These are phyloP conservation scores for Eurytoma adleriae DNA, from an alignment of 2,888 invertebrate genomes.

Conservation along the genomic window DNA sequence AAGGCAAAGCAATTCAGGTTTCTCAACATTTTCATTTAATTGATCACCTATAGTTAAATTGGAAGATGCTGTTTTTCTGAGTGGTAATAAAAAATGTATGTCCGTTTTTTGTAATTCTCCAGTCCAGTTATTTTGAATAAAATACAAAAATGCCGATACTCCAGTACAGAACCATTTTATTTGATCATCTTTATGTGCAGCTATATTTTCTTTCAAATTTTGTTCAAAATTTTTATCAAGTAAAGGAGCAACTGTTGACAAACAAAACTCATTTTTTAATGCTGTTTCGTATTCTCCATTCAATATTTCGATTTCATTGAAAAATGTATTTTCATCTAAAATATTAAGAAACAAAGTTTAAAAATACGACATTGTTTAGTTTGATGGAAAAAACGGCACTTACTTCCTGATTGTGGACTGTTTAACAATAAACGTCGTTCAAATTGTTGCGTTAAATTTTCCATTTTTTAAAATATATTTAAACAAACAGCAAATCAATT, in stretches of 20 bases:
- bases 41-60: constrained; percentile 73
- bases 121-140: constrained; percentile 90
- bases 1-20: constrained; percentile 73
- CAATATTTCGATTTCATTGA: constrained; percentile 49
- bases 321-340: constrained; percentile 85
- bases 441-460: constrained; percentile 13
- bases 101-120: constrained; percentile 80
- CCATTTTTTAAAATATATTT: constrained; percentile 14
- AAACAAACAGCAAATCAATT: not conserved
- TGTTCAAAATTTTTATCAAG: constrained; percentile 55
- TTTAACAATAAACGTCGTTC: constrained; percentile 45
- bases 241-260: constrained; percentile 13
- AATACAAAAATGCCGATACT: constrained; percentile 83
- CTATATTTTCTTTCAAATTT: constrained; percentile 57
- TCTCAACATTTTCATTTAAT: constrained; percentile 68
- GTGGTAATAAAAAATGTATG: constrained; percentile 62
- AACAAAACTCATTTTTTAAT: constrained; percentile 51
- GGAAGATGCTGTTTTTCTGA: constrained; percentile 67
- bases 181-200: constrained; percentile 50
- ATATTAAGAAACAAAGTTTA: constrained; percentile 2
- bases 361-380: not conserved
- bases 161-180: constrained; percentile 78
- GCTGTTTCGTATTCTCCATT: constrained; percentile 54
- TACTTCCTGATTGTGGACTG: constrained; percentile 40
- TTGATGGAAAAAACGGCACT: not conserved